phyloP scores from a whole-genome alignment of 2,888 invertebrate genomes.

The Hypomecis atomaria region DNA sequence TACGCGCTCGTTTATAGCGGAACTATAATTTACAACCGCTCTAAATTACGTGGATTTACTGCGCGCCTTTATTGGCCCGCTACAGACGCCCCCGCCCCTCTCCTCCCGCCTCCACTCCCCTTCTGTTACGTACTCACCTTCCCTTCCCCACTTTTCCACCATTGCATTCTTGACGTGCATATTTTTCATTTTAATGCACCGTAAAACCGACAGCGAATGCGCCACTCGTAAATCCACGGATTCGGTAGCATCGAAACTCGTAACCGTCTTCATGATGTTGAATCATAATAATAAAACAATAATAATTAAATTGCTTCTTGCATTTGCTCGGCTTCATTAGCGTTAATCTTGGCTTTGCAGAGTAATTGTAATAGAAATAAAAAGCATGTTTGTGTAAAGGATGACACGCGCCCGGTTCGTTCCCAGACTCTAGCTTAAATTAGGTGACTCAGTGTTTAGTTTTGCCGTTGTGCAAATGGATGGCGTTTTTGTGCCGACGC shows the following conservation, averaged over 20 bases:
- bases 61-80: constrained; percentile 82
- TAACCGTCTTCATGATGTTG: constrained; percentile 27
- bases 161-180: constrained; percentile 63
- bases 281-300: constrained; percentile 32
- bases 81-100: constrained; percentile 65
- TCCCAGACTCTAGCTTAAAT: constrained; percentile 40
- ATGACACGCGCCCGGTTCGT: constrained; percentile 20
- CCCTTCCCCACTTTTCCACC: constrained; percentile 58
- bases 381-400: constrained; percentile 23
- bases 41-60: constrained; percentile 85
- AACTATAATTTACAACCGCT: constrained; percentile 82
- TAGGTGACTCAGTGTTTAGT: constrained; percentile 59
- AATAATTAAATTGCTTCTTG: constrained; percentile 31
- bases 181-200: constrained; percentile 62
- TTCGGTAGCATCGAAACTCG: constrained; percentile 40
- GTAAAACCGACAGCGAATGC: constrained; percentile 60
- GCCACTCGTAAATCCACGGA: constrained; percentile 43
- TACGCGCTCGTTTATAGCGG: constrained; percentile 80
- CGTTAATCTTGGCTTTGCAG: constrained; percentile 27
- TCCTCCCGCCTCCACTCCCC: constrained; percentile 57
- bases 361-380: constrained; percentile 23
- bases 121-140: constrained; percentile 45
- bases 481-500: constrained; percentile 58
- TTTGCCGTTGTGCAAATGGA: constrained; percentile 54
- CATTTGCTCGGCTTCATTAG: constrained; percentile 28